phyloP scores from a whole-genome alignment of 2,113 vertebrate species.

The Triplophysa tibetana region DNA sequence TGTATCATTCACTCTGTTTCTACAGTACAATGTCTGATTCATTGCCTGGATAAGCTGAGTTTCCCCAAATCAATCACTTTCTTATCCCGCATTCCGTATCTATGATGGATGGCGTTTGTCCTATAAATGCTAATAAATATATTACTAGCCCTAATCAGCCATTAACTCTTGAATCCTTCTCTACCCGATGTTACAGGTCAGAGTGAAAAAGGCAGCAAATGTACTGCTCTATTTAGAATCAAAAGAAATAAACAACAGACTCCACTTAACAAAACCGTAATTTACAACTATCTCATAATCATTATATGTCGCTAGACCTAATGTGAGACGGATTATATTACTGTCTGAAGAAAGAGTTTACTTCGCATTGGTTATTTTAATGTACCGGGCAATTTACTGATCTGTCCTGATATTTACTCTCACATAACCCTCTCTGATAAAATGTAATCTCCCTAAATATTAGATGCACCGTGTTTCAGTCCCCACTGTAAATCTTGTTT shows the following conservation, averaged over 20 bases:
- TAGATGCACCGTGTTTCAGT: slow-evolving; percentile 42
- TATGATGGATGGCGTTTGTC: slow-evolving; percentile 65
- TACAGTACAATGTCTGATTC: slow-evolving; percentile 45
- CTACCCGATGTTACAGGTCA: slow-evolving; percentile 45
- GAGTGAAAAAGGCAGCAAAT: slow-evolving; percentile 44
- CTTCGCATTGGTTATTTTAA: slow-evolving; percentile 10
- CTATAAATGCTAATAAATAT: slow-evolving; percentile 71
- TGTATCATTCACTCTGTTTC: slow-evolving; percentile 11
- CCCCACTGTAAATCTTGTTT: slow-evolving; percentile 64
- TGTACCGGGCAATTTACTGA: slow-evolving; percentile 16
- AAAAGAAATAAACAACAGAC: slow-evolving; percentile 22
- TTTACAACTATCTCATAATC: slow-evolving; percentile 37
- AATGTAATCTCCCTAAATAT: slow-evolving; percentile 36
- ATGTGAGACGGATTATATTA: slow-evolving; percentile 14
- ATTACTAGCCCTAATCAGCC: slow-evolving; percentile 63
- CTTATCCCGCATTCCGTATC: slow-evolving; percentile 64
- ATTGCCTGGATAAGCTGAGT: slow-evolving; percentile 50
- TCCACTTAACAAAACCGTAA: not conserved
- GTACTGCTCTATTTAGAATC: slow-evolving; percentile 31
- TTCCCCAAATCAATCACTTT: slow-evolving; percentile 53
- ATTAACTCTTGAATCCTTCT: slow-evolving; percentile 41
- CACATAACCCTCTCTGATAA: slow-evolving; percentile 4
- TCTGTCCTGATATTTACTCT: slow-evolving; percentile 15
- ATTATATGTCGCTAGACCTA: not conserved
- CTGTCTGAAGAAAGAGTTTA: not conserved